Evolutionary conservation across 1,140 invertebrate species (phyloP), one percentile per base, ranked within the genome.

Genomic region (Battus philenor): DNA sequence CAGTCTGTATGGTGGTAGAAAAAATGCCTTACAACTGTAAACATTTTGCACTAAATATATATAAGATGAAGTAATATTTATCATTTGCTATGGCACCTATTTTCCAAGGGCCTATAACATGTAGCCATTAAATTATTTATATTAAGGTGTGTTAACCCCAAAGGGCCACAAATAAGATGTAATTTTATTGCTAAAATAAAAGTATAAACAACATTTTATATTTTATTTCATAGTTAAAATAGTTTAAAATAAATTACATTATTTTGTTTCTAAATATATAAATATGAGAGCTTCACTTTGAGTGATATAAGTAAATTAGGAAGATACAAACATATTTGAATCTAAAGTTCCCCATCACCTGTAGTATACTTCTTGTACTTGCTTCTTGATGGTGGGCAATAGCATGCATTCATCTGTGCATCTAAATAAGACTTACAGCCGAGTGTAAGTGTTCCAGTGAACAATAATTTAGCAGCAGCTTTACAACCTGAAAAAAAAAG

Each of bases 401-500:
- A 93, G 59, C 94, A 96, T 0, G 94, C 93, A 54, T 91, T 83
- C 54, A 89, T 87, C 70, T 96, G 95, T 0, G 94, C 91, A 76
- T 95, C 91, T 31, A 94, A 85, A 69, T 91, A 96, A 12, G 93
- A 91, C 65, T 94, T 93, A 58, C 94, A 96, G 1, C 94, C 95
- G 1, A 96, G 76, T 3, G 93, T 91, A 34, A 93, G 82, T 4
- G 94, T 95, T 15, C 93, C 93, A 0, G 93, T 93, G 58, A 91
- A 96, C 0, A 96, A 76, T 74, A 95, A 84, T 85, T 96, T 95
- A 0, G 94, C 93, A 27, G 93, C 93, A 5, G 87, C 91, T 83
- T 96, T 95, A 64, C 95, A 96, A 24, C 91, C 92, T 91, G 73
- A 43, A 88, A 76, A n/a, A n/a, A n/a, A n/a, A n/a, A n/a, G n/a